Evolutionary conservation across 2,797 vertebrate genomes (phyloP), one percentile per base, ranked within the genome.

Genomic region (Holocentrus rufus): DNA sequence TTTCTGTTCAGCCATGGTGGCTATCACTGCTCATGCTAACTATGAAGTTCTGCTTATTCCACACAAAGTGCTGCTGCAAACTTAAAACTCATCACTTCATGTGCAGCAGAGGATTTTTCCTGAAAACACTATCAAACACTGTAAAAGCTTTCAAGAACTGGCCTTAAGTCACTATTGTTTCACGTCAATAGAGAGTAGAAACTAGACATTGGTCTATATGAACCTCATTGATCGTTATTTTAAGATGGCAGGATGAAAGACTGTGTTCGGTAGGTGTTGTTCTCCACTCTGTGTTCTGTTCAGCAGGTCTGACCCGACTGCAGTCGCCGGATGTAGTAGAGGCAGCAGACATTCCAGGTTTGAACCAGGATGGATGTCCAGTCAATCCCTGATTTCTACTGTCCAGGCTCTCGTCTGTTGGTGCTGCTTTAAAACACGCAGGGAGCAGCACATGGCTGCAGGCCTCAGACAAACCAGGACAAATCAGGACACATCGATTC

Each of bases 221-320:
- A 42, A 42, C 14, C 4, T 42, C 4, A 4, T 42, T 11, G 39
- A 15, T 13, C 69, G 23, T 31, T 55, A 47, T 36, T 54, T 42
- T 66, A 79, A 56, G 54, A 50, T 23, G 52, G 18, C 47, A 39
- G 15, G 17, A 62, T 22, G 2, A 15, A 81, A 57, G 49, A 7
- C 30, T 46, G 3, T 27, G 27, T 46, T 55, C 5, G 42, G 23
- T 36, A 36, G 39, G 14, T 42, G 20, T 56, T 44, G 0, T 23
- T 31, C 70, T 78, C 59, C 60, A 15, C 49, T 76, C 70, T 68
- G 69, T 4, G 27, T 47, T 67, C 17, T 52, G 60, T 27, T 47
- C 1, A 4, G 42, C 54, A 7, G 3, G 36, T 61, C 44, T 52
- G 53, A 67, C 18, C 5, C 49, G 39, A 64, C 52, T 20, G 54